Conservation (phyloP, 2,888 invertebrate genomes). For the Drosophila vallismaia region DNA sequence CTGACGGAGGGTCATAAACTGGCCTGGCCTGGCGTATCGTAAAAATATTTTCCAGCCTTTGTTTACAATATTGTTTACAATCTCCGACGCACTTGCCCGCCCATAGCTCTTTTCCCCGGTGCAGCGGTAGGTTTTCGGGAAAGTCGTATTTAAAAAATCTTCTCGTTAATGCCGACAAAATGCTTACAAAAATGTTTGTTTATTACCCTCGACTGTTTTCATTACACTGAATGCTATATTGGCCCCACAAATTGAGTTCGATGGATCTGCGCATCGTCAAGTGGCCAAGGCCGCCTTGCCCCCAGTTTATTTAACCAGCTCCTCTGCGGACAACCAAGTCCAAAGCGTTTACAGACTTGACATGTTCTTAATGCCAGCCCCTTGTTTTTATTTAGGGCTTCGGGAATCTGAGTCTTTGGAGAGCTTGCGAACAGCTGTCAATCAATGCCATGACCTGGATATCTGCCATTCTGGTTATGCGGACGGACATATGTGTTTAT, state of each 20-base stretch:
- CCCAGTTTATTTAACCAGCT: constrained; percentile 23
- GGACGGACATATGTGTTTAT: constrained; percentile 38
- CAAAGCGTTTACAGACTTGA: constrained; percentile 36
- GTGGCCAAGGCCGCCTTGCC: constrained; percentile 23
- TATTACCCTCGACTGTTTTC: constrained; percentile 41
- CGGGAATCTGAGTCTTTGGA: not conserved
- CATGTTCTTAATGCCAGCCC: constrained; percentile 38
- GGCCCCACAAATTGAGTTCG: constrained; percentile 33
- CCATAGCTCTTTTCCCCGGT: constrained; percentile 1
- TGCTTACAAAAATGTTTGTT: constrained; percentile 56
- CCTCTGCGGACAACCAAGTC: constrained; percentile 4
- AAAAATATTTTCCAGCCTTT: constrained; percentile 61
- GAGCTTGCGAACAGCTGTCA: constrained; percentile 24
- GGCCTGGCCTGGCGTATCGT: constrained; percentile 50
- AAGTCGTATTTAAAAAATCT: constrained; percentile 64
- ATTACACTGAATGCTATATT: constrained; percentile 19
- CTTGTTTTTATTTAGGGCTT: not conserved
- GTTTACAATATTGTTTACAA: constrained; percentile 76
- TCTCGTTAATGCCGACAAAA: constrained; percentile 33
- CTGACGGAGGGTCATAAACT: constrained; percentile 54
- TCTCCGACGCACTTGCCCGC: constrained; percentile 20
- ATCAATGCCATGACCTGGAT: constrained; percentile 27
- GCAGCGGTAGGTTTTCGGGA: constrained; percentile 36
- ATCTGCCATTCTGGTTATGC: constrained; percentile 28
- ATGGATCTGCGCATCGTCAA: constrained; percentile 30